These are phyloP conservation scores for Entomobrya multifasciata DNA, from an alignment of 2,888 invertebrate species.

Conservation along the genomic window DNA sequence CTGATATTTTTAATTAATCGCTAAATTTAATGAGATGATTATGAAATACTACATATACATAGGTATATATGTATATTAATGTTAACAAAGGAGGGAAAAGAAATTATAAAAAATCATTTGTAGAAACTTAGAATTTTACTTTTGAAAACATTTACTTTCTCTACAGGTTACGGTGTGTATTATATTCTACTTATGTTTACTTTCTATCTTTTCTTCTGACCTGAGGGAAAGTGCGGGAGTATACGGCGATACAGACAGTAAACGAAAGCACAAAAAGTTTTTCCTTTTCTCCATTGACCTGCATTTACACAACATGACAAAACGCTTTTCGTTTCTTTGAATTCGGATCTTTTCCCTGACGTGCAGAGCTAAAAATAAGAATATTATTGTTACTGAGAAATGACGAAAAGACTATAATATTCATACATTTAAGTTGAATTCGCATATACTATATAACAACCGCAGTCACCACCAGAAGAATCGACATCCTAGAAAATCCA, in stretches of 20 bases:
- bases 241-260: not conserved
- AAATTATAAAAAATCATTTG: no score
- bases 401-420: no score
- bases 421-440: no score
- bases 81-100: no score
- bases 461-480: not conserved
- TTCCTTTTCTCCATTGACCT: slow-evolving; percentile 34
- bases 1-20: no score
- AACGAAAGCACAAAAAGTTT: not conserved
- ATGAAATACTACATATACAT: no score
- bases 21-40: no score
- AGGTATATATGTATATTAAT: no score
- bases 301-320: slow-evolving; percentile 47
- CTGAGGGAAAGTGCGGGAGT: not conserved
- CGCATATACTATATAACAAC: no score
- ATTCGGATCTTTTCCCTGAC: not conserved
- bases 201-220: slow-evolving; percentile 36
- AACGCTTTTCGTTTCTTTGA: not conserved
- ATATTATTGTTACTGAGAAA: slow-evolving; percentile 29
- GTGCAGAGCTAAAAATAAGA: slow-evolving; percentile 17
- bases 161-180: no score
- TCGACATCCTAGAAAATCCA: slow-evolving; percentile 4
- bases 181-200: slow-evolving; percentile 42
- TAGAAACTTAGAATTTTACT: no score
- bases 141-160: no score